phyloP scores from a whole-genome alignment of 2,113 vertebrate genomes.

The Echinops telfairi region DNA sequence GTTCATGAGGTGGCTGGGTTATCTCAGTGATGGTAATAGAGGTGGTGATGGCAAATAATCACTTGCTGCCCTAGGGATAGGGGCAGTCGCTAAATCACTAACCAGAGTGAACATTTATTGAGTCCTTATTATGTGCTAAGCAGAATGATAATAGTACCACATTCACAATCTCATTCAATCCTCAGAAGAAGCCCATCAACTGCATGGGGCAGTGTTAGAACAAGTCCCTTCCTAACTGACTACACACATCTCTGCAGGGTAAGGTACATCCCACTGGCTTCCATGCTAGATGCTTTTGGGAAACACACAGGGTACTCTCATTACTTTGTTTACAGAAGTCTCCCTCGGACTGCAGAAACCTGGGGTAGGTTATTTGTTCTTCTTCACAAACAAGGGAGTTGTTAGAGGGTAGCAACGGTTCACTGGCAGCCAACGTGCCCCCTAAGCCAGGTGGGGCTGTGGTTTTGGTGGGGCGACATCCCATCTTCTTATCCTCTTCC shows the following conservation, averaged over 20 bases:
- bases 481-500: not conserved
- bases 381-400: not conserved
- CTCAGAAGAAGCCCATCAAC: not conserved
- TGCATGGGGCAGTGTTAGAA: not conserved
- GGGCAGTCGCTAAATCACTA: not conserved
- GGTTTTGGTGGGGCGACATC: not conserved
- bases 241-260: not conserved
- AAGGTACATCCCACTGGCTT: rapidly evolving
- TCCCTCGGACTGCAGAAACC: not conserved
- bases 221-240: not conserved
- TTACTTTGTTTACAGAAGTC: not conserved
- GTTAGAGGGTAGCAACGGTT: not conserved
- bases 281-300: not conserved
- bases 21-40: not conserved
- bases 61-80: not conserved
- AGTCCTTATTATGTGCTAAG: not conserved
- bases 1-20: not conserved
- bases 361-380: not conserved
- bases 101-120: not conserved
- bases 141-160: not conserved
- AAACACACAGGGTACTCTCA: not conserved
- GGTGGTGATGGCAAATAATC: not conserved
- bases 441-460: not conserved
- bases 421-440: not conserved
- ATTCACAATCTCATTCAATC: not conserved